Base-by-base conservation (phyloP, 2,797 vertebrate species). In the Malurus splendens region DNA sequence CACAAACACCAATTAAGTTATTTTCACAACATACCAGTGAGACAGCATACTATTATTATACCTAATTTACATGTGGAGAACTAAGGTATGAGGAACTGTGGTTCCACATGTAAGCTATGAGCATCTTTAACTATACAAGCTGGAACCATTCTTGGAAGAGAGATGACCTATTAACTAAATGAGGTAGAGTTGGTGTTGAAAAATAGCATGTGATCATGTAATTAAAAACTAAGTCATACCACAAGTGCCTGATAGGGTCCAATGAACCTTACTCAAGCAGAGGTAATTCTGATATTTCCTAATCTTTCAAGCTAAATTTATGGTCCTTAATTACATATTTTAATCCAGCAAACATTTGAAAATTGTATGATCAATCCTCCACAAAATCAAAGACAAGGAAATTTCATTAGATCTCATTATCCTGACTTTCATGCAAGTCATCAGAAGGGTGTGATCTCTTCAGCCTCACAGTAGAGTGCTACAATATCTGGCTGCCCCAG, bases 1-100 rank as follows among this genome's bases (percentile, higher is more conserved):
- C 62, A 78, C 85, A 95, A 95, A 95, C 87, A 94, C 56, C 89
- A 95, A 94, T 94, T 95, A 95, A 94, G 55, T 81, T 92, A 87
- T 94, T 95, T 94, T 94, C 85, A 92, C 66, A 94, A 87, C 82
- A 92, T 45, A 62, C 52, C 56, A 50, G n/a, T 73, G 81, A 90
- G 66, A 62, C 55, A 75, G 64, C 59, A 89, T 83, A n/a, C 79
- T 94, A 80, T 94, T 83, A 95, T 94, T 92, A 93, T 56, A 72
- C 48, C 27, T 24, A 75, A 87, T 92, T 94, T 93, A 80, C 80
- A 89, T 82, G 56, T 65, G 66, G 38, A 85, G 61, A 55, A 72
- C 38, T 87, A 65, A 93, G 33, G 87, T 68, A 85, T 95, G 87
- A 95, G 85, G 89, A 94, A 81, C 68, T 70, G 61, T 68, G 47